phyloP scores from a whole-genome alignment of 2,113 vertebrate genomes.

The Megalops atlanticus region DNA sequence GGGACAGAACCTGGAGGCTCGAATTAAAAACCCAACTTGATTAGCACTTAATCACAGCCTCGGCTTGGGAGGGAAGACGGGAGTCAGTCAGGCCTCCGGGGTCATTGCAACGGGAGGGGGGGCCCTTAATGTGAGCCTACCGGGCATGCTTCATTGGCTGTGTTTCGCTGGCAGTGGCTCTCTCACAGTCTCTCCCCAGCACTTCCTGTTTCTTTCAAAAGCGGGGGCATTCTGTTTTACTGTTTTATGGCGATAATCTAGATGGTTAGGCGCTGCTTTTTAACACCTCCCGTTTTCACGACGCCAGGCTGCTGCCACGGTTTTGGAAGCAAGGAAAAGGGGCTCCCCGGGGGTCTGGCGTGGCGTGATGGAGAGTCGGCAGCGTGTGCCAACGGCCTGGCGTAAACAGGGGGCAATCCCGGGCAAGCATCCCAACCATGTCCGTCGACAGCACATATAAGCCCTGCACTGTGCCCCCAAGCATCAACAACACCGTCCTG shows the following conservation, averaged over 20 bases:
- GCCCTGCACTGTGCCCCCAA: neutral
- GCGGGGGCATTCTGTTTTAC: neutral
- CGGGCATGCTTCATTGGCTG: neutral
- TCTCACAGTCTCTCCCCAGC: too few species aligned
- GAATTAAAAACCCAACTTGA: constrained; percentile 35
- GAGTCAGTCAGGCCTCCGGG: too few species aligned
- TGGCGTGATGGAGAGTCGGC: neutral
- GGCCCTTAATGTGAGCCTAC: too few species aligned
- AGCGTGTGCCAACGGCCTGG: neutral
- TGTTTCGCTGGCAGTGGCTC: neutral
- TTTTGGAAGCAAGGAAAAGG: neutral
- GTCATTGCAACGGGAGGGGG: too few species aligned
- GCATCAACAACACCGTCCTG: neutral
- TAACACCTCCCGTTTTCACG: neutral
- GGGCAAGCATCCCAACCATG: neutral
- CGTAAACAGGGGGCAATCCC: neutral
- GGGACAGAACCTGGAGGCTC: constrained; percentile 30
- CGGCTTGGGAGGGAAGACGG: too few species aligned
- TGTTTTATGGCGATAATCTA: neutral
- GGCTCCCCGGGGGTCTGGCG: neutral
- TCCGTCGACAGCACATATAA: too few species aligned
- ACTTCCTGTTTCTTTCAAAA: neutral
- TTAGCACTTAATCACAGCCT: constrained; percentile 39
- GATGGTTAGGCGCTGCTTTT: neutral
- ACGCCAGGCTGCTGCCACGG: neutral